A percentile compares a stretch with the other conserved stretches of the same genome.
Evolutionary conservation across 2,888 invertebrate genomes (phyloP).

Genomic region (Drosophila planitibia): DNA sequence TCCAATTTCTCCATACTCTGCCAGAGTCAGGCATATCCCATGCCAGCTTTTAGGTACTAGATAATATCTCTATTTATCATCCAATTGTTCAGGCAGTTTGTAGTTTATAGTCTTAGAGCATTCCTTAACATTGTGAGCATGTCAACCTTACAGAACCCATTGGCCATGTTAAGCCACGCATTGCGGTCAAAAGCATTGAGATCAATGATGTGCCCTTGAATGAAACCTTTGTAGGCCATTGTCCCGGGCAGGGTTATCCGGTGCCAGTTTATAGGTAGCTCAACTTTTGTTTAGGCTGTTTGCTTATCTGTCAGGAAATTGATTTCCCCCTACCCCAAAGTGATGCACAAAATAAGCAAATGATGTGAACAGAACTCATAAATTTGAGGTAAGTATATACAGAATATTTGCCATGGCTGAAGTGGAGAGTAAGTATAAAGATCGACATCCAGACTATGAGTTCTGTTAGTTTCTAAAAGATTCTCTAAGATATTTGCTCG

Average conservation of each 20-base stretch:
- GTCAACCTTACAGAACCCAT: slow-evolving; percentile 79
- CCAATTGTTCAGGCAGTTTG: slow-evolving; percentile 52
- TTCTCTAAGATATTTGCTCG: slow-evolving; percentile 45
- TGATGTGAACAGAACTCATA: slow-evolving; percentile 4
- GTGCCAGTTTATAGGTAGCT: slow-evolving; percentile 89
- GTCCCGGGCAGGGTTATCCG: slow-evolving; percentile 90
- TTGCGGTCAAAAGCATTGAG: slow-evolving; percentile 83
- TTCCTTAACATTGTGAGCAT: background rate
- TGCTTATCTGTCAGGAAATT: slow-evolving; percentile 30
- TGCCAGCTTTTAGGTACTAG: slow-evolving; percentile 90
- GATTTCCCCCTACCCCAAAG: slow-evolving; percentile 22
- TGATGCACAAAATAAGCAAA: slow-evolving; percentile 59
- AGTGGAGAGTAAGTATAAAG: slow-evolving; percentile 44
- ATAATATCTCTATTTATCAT: accelerated
- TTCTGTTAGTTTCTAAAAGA: background rate
- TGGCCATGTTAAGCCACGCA: slow-evolving; percentile 83
- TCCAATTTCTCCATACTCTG: slow-evolving; percentile 89
- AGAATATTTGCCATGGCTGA: too few species aligned
- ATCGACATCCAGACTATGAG: background rate
- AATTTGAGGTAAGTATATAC: slow-evolving; percentile 51
- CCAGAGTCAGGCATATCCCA: slow-evolving; percentile 91
- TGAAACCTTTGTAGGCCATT: slow-evolving; percentile 83
- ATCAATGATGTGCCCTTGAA: slow-evolving; percentile 75
- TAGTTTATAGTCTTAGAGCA: too few species aligned
- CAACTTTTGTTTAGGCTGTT: slow-evolving; percentile 28